Percentiles rank a stretch among this genome's conserved stretches.
phyloP scores from a whole-genome alignment of 2,888 invertebrate genomes.

The Hecatera dysodea region DNA sequence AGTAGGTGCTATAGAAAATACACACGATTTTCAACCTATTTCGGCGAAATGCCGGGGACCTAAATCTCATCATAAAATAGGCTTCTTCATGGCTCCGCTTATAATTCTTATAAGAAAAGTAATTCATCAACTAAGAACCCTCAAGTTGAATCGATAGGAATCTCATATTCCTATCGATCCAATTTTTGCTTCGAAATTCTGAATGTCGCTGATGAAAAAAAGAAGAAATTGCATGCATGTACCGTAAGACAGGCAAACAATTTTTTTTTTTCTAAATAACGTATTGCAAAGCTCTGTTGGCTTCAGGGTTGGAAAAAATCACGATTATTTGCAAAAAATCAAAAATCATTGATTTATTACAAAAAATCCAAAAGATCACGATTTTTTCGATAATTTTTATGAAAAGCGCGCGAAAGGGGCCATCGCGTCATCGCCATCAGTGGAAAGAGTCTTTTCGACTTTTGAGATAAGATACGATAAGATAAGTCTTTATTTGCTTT shows the following conservation, averaged over 20 bases:
- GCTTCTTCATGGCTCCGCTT: too few relatives aligned
- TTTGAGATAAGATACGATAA: too few relatives aligned
- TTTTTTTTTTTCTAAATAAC: constrained; percentile 31
- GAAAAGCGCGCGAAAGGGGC: too few relatives aligned
- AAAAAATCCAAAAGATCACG: too few relatives aligned
- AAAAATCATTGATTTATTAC: too few relatives aligned
- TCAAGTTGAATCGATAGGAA: constrained; percentile 9
- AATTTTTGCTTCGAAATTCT: constrained; percentile 31
- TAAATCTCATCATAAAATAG: background rate
- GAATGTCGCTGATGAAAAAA: background rate
- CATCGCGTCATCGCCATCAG: too few relatives aligned
- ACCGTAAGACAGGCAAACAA: constrained; percentile 26
- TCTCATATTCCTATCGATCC: constrained; percentile 27
- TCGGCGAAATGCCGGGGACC: background rate
- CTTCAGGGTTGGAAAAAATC: too few relatives aligned
- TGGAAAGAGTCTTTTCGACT: too few relatives aligned
- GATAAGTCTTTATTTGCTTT: too few relatives aligned
- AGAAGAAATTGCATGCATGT: constrained; percentile 8
- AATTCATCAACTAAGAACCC: background rate
- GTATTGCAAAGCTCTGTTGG: constrained; percentile 30
- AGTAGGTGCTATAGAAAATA: background rate
- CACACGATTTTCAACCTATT: background rate
- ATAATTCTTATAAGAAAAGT: background rate
- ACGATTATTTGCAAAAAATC: too few relatives aligned
- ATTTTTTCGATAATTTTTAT: too few relatives aligned